Conservation (phyloP, 1,140 invertebrate genomes). For the Riptortus pedestris region DNA sequence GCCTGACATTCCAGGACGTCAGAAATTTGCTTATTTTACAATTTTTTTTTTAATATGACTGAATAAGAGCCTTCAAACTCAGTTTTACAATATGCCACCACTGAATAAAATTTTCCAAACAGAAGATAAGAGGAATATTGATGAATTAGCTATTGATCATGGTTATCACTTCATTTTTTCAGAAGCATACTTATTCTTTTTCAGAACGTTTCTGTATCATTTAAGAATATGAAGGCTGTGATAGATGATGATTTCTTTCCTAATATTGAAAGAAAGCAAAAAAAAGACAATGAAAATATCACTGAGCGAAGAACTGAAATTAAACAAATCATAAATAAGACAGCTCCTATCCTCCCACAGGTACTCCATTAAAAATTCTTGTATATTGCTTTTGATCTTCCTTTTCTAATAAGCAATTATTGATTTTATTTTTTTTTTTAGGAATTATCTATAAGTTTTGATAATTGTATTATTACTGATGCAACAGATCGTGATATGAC, state of each 20-base stretch:
- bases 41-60: too few species aligned
- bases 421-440: constrained; percentile 21
- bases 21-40: too few species aligned
- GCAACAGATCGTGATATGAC: constrained; percentile 27
- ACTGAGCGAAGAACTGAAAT: constrained; percentile 5
- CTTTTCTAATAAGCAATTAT: too few species aligned
- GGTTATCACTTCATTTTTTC: neutral
- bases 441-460: constrained; percentile 25
- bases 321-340: neutral
- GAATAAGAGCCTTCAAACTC: too few species aligned
- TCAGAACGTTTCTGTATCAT: constrained; percentile 60
- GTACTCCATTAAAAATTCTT: neutral
- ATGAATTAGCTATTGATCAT: neutral
- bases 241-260: constrained; percentile 55
- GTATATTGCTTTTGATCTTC: neutral
- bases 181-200: constrained; percentile 32
- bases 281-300: neutral
- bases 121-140: too few species aligned
- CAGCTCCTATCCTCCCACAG: constrained; percentile 22
- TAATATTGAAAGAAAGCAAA: constrained; percentile 17
- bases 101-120: too few species aligned
- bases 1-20: too few species aligned
- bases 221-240: constrained; percentile 54
- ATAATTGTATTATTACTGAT: constrained; percentile 26
- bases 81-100: too few species aligned